Evolutionary conservation across 2,113 vertebrate species (phyloP).

Genomic region (Dicentrarchus labrax): DNA sequence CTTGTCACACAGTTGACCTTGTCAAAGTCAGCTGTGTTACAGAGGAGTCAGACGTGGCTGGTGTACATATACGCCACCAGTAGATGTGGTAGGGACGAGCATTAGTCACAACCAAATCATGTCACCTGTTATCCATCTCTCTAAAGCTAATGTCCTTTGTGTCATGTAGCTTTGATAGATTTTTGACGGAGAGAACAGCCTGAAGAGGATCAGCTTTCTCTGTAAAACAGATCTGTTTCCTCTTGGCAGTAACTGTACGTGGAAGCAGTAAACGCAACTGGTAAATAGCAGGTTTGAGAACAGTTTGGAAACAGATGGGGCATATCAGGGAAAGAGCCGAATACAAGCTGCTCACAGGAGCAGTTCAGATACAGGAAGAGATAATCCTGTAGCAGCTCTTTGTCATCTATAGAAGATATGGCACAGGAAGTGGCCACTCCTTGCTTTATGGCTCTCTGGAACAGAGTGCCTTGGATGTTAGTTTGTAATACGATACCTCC

Average conservation of each 20-base stretch:
- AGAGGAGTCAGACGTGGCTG: not conserved
- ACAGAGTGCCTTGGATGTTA: not conserved
- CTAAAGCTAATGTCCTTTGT: slow-evolving; percentile 38
- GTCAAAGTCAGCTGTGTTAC: too few species aligned
- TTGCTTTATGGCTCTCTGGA: not conserved
- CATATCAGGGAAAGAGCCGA: slow-evolving; percentile 6
- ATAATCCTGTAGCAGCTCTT: not conserved
- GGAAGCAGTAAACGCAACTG: not conserved
- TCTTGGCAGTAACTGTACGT: not conserved
- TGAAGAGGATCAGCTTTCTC: slow-evolving; percentile 43
- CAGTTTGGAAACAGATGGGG: not conserved
- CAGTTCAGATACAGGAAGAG: not conserved
- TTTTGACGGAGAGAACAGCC: slow-evolving; percentile 52
- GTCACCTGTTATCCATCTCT: slow-evolving; percentile 41
- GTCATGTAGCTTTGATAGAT: slow-evolving; percentile 40
- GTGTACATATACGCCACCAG: not conserved
- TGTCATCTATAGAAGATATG: not conserved
- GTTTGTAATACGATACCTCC: too few species aligned
- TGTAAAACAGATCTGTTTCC: slow-evolving; percentile 33
- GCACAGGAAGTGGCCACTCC: not conserved
- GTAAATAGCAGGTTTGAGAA: not conserved
- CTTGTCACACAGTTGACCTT: not conserved
- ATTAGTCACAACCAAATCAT: slow-evolving; percentile 42
- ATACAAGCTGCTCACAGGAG: not conserved
- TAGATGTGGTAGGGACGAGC: slow-evolving; percentile 6